Evolutionary conservation across 2,797 vertebrate species (phyloP), one percentile per base, ranked within the genome.

Genomic region (Glyptemys insculpta): DNA sequence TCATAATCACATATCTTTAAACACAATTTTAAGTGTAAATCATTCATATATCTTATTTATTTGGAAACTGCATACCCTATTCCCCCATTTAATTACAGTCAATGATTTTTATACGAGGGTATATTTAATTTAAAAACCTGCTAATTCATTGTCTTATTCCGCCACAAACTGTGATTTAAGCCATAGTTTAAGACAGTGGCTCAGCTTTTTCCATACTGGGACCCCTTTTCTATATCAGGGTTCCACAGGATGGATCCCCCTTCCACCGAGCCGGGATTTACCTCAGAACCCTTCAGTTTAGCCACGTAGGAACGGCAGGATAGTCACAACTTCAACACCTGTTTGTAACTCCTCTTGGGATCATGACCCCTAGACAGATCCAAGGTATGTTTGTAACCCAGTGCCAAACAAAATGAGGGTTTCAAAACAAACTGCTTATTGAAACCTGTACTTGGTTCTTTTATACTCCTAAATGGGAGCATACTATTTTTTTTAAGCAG

Each of bases 81-180:
- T 97, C 93, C 5, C 56, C n/a, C 53, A 85, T 88, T 95, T 95
- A 95, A 95, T 96, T 91, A 49, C 37, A 88, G 8, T 83, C 83
- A 83, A 41, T 91, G 93, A 86, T 94, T 97, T 93, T 95, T 91
- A 88, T 72, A 85, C 56, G 79, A 83, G 1, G 82, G 15, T 29
- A 12, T 78, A 19, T 94, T 93, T 96, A 41, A 72, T 72, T 72
- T 72, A 0, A 72, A 68, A 68, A 68, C n/a, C 18, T 68, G n/a
- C 9, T 21, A 68, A 37, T 95, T 95, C 72, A 84, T 34, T 94
- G 84, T 91, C 80, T 95, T 3, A 4, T 90, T 94, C 56, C 86
- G 21, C 65, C 62, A 90, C 50, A 90, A 85, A 93, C 19, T 52
- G 4, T 83, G 29, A 49, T 47, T 72, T 49, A 78, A 78, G 15